Percentiles rank a stretch among this genome's conserved stretches.
phyloP scores from a whole-genome alignment of 2,797 vertebrate genomes.

The Myoxocephalus aenaeus region DNA sequence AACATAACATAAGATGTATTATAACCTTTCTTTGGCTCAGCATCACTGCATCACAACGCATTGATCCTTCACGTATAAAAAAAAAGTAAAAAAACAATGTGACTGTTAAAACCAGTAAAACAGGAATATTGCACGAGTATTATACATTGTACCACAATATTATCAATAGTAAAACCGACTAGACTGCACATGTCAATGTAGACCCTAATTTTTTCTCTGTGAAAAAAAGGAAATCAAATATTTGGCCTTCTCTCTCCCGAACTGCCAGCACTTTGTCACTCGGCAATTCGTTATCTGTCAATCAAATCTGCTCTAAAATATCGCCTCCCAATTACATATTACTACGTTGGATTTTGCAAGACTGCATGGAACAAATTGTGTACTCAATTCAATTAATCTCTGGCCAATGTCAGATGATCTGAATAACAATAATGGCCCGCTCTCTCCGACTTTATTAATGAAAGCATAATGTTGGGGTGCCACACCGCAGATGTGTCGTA shows the following conservation, averaged over 20 bases:
- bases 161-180: background rate
- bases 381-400: slow-evolving; percentile 32
- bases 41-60: background rate
- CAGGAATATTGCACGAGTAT: background rate
- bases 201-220: background rate
- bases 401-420: slow-evolving; percentile 18
- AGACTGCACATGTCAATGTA: background rate
- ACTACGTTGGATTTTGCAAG: slow-evolving; percentile 1
- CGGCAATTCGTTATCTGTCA: background rate
- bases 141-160: background rate
- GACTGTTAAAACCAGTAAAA: background rate
- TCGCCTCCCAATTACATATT: background rate
- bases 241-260: background rate
- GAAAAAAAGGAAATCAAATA: background rate
- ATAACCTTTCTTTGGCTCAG: background rate
- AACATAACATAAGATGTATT: background rate
- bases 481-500: slow-evolving; percentile 3
- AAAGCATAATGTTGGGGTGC: slow-evolving; percentile 8
- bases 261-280: background rate
- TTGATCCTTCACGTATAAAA: background rate
- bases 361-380: slow-evolving; percentile 3
- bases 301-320: background rate
- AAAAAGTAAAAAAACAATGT: background rate
- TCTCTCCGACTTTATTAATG: slow-evolving; percentile 11
- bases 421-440: slow-evolving; percentile 42